phyloP scores from a whole-genome alignment of 2,113 vertebrate species.

The Microtus montanus region DNA sequence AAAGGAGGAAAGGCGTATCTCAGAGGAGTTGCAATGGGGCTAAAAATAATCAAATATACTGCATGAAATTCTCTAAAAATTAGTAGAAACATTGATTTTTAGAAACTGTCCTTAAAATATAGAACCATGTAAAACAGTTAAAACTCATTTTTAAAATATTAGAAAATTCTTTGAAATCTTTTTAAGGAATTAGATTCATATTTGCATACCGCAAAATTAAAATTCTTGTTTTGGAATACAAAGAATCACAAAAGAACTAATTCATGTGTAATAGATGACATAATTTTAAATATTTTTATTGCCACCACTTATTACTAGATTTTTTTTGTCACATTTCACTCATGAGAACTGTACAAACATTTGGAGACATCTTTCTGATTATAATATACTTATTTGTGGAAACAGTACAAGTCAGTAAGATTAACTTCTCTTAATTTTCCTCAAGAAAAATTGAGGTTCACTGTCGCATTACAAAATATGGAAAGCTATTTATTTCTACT shows the following conservation, averaged over 20 bases:
- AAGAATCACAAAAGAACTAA: background rate
- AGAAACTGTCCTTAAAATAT: background rate
- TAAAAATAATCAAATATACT: background rate
- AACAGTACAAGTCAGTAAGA: background rate
- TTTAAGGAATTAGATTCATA: background rate
- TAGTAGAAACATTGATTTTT: background rate
- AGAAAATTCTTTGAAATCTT: background rate
- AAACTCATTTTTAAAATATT: background rate
- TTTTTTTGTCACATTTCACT: background rate
- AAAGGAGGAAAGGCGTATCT: background rate
- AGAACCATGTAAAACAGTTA: background rate
- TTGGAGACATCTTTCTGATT: background rate
- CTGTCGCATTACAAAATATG: background rate
- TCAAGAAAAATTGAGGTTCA: background rate
- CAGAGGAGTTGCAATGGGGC: background rate
- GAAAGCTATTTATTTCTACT: background rate
- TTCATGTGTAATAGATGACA: background rate
- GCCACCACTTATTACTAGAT: background rate
- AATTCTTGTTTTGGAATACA: background rate
- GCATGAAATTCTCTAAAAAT: background rate
- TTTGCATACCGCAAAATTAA: background rate
- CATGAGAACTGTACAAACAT: background rate
- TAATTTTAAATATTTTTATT: background rate
- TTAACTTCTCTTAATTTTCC: background rate
- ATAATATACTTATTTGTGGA: background rate